Conservation (phyloP, 2,888 invertebrate genomes). For the Drosophila rubida region DNA sequence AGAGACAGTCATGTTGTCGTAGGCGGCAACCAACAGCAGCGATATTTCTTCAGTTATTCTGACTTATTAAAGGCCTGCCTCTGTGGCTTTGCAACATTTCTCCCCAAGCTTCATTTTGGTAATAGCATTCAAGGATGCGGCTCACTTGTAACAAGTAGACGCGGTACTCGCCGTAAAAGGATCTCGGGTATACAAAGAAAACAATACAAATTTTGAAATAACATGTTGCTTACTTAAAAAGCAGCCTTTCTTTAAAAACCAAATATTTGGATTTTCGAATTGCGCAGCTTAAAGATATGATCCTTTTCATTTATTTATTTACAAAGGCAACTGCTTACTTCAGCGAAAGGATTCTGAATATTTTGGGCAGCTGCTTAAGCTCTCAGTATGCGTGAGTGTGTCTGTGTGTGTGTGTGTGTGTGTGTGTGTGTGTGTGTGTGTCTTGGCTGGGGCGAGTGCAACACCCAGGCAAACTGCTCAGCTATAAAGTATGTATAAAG, state of each 20-base stretch:
- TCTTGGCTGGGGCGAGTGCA: neutral
- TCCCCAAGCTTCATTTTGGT: conserved; percentile 6
- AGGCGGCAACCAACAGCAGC: conserved; percentile 2
- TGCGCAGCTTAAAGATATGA: neutral
- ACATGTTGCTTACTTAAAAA: neutral
- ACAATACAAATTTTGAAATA: neutral
- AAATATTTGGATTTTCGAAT: neutral
- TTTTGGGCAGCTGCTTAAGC: conserved; percentile 4
- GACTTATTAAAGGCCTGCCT: conserved; percentile 16
- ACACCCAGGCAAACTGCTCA: neutral
- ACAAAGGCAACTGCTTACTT: conserved; percentile 1
- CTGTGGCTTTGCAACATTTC: conserved; percentile 5
- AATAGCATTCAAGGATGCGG: conserved; percentile 19
- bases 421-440: no score
- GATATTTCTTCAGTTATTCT: conserved; percentile 18
- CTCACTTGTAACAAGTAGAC: conserved; percentile 4
- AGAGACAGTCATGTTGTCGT: conserved; percentile 1
- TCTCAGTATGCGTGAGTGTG: neutral
- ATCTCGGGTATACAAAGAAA: neutral
- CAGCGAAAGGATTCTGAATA: neutral
- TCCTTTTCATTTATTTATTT: neutral
- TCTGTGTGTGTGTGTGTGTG: no score
- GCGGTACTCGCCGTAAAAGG: neutral
- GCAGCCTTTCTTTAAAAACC: neutral
- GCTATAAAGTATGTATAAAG: conserved; percentile 13